Conservation (phyloP, 2,113 vertebrate species). For the Rissa tridactyla region DNA sequence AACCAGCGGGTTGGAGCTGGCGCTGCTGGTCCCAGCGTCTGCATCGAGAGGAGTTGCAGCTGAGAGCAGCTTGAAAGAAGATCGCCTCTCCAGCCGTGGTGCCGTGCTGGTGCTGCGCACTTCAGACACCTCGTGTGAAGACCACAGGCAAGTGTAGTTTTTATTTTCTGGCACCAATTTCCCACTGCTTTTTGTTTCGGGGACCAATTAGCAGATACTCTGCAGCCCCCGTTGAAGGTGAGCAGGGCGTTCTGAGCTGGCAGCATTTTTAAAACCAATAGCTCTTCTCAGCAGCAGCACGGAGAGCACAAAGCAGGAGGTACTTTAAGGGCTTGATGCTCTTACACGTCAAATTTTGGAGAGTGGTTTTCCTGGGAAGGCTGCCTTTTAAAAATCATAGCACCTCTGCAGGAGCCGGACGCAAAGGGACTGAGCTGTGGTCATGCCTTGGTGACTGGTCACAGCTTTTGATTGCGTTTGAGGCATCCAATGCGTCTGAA, state of each 20-base stretch:
- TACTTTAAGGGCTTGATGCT: background rate
- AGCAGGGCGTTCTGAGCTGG: background rate
- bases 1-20: background rate
- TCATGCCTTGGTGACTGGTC: background rate
- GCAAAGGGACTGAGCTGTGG: background rate
- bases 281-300: background rate
- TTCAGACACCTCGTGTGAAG: accelerated
- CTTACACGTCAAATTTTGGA: background rate
- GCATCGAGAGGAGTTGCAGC: background rate
- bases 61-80: background rate
- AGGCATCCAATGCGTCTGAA: background rate
- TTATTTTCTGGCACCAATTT: background rate
- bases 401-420: background rate
- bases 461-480: background rate
- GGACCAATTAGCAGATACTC: background rate
- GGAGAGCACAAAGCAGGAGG: background rate
- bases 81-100: background rate
- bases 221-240: accelerated
- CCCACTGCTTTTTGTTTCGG: background rate
- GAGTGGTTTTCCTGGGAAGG: background rate
- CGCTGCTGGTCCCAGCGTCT: background rate
- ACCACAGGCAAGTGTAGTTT: accelerated
- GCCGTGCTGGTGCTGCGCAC: accelerated
- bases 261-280: background rate
- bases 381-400: background rate